A percentile compares a stretch with the other conserved stretches of the same genome.
phyloP scores from a whole-genome alignment of 2,797 vertebrate species.

The Tragopan temminckii region DNA sequence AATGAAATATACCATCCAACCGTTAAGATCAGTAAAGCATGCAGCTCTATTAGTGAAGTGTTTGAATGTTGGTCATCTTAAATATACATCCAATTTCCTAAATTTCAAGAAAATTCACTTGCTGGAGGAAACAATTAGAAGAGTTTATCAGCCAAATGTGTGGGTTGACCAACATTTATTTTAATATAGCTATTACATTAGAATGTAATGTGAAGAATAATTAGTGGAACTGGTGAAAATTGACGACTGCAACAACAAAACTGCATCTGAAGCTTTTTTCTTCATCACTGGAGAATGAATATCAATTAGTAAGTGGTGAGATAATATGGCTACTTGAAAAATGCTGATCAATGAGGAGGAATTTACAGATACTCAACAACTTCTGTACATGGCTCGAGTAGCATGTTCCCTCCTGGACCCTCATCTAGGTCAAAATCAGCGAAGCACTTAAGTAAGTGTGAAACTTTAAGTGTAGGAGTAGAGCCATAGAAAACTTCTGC shows the following conservation, averaged over 20 bases:
- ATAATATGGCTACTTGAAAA: constrained; percentile 22
- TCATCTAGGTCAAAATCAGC: constrained; percentile 34
- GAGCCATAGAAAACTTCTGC: not conserved
- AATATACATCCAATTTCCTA: constrained; percentile 36
- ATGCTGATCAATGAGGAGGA: constrained; percentile 30
- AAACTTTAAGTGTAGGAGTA: constrained; percentile 18
- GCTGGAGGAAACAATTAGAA: constrained; percentile 11
- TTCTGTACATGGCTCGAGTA: not conserved
- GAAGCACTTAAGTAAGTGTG: not conserved
- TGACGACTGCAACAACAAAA: not conserved
- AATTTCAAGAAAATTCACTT: not conserved
- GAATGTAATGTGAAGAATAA: not conserved
- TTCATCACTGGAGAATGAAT: constrained; percentile 35
- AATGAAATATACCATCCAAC: constrained; percentile 72
- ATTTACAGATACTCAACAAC: not conserved
- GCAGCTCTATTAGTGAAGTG: constrained; percentile 58
- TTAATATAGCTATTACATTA: not conserved
- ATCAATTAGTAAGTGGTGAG: constrained; percentile 27
- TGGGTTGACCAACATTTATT: not conserved
- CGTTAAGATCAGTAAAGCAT: constrained; percentile 71
- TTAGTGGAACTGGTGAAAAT: not conserved
- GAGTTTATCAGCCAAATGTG: not conserved
- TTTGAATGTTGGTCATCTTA: constrained; percentile 43
- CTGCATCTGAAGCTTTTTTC: not conserved
- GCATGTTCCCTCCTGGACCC: not conserved